Conservation (phyloP, 2,113 vertebrate genomes). For the Paracanthobrama guichenoti region DNA sequence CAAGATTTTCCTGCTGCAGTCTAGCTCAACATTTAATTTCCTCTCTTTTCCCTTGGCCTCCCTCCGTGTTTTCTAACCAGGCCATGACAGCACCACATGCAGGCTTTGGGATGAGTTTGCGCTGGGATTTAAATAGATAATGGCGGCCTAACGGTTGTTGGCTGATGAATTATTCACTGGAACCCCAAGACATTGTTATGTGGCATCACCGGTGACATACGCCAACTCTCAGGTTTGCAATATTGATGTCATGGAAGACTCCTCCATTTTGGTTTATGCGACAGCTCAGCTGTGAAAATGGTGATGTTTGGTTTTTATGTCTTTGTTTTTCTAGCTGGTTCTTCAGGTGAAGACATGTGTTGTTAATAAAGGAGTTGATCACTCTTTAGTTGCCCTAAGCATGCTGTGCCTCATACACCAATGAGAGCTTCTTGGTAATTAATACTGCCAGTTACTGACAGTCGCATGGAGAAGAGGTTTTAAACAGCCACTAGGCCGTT, state of each 20-base stretch:
- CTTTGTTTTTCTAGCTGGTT: not conserved
- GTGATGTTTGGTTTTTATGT: not conserved
- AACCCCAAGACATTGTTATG: constrained; percentile 41
- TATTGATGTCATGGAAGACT: constrained; percentile 31
- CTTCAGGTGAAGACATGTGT: constrained; percentile 3
- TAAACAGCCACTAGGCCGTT: not conserved
- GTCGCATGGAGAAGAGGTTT: not conserved
- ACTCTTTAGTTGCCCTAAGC: not conserved
- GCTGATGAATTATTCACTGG: constrained; percentile 50
- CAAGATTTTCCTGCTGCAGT: constrained; percentile 21
- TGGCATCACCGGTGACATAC: constrained; percentile 27
- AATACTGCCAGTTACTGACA: constrained; percentile 10
- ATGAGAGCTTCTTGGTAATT: constrained; percentile 8
- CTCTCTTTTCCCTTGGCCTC: constrained; percentile 37
- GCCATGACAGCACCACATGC: constrained; percentile 44
- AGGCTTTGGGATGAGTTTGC: constrained; percentile 42
- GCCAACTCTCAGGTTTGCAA: constrained; percentile 26
- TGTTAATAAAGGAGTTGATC: constrained; percentile 15
- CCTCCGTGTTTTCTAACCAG: constrained; percentile 32
- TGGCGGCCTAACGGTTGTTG: constrained; percentile 37
- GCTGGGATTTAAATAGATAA: constrained; percentile 52
- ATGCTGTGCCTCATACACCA: not conserved
- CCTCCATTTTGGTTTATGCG: constrained; percentile 26
- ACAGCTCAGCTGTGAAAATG: not conserved
- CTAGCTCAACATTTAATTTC: constrained; percentile 43